These are phyloP conservation scores for Micrastur ruficollis DNA, from an alignment of 2,797 vertebrate species.

Conservation along the genomic window DNA sequence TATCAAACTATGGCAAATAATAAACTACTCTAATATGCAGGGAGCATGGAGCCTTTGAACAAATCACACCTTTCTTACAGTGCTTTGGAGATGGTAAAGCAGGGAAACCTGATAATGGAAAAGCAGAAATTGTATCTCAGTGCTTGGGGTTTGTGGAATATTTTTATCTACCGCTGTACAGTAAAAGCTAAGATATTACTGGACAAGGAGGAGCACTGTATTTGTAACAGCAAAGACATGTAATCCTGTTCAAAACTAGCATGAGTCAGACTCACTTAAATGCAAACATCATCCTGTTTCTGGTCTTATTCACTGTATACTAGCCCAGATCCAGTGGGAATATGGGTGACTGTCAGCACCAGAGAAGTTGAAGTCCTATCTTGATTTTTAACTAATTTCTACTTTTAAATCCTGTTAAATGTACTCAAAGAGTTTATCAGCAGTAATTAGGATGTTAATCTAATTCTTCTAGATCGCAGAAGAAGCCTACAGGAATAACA, in stretches of 20 bases:
- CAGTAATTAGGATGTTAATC: background rate
- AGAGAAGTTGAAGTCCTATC: background rate
- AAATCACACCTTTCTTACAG: background rate
- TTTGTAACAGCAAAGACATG: background rate
- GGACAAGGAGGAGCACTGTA: background rate
- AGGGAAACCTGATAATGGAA: background rate
- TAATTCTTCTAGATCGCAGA: constrained; percentile 83
- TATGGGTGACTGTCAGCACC: background rate
- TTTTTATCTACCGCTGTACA: background rate
- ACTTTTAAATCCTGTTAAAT: background rate
- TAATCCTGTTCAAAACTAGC: background rate
- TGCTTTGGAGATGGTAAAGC: background rate
- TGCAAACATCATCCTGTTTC: background rate
- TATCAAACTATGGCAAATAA: background rate
- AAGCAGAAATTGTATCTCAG: background rate
- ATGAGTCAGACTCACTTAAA: background rate
- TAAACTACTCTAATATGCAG: background rate
- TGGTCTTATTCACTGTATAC: rapidly evolving
- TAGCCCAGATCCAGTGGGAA: background rate
- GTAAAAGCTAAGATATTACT: background rate
- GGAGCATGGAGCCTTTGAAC: background rate
- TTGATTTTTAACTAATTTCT: background rate
- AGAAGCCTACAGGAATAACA: constrained; percentile 85
- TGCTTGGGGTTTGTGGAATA: background rate
- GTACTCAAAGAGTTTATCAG: background rate